Percentiles rank a stretch among this genome's conserved stretches.
Conservation (phyloP, 2,888 invertebrate genomes). For the Odontomyia ornata region DNA sequence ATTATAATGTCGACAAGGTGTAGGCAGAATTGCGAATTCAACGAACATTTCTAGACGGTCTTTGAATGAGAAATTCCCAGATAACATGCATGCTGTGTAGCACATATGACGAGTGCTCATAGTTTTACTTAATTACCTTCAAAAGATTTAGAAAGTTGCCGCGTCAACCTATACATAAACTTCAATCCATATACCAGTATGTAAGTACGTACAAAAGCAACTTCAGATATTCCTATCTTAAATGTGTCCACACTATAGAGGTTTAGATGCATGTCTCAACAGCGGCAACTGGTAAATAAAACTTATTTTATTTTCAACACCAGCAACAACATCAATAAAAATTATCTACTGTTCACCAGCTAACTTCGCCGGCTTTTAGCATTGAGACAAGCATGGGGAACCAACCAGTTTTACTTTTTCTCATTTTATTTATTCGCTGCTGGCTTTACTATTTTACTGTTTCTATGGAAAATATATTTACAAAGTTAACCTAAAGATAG, state of each 20-base stretch:
- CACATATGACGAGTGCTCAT: neutral
- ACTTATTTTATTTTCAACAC: slow-evolving; percentile 2
- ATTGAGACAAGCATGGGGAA: neutral
- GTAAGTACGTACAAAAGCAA: neutral
- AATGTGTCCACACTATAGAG: neutral
- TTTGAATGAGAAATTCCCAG: too few species aligned
- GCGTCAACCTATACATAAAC: neutral
- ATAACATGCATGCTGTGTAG: too few species aligned
- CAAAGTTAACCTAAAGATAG: neutral
- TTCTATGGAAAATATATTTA: slow-evolving; percentile 1
- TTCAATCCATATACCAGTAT: neutral
- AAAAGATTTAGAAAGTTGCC: slow-evolving; percentile 36
- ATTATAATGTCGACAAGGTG: too few species aligned
- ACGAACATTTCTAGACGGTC: too few species aligned
- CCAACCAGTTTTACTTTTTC: slow-evolving; percentile 12
- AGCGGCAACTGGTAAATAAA: neutral
- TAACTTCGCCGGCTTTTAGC: neutral
- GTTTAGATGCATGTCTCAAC: neutral
- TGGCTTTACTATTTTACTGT: neutral
- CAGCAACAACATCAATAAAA: neutral
- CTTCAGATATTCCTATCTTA: neutral
- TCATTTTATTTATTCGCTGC: neutral
- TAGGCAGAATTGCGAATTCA: too few species aligned
- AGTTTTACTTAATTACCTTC: slow-evolving; percentile 31
- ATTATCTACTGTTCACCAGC: slow-evolving; percentile 6